These are phyloP conservation scores for Coreius guichenoti DNA, from an alignment of 2,797 vertebrate species.

Conservation along the genomic window DNA sequence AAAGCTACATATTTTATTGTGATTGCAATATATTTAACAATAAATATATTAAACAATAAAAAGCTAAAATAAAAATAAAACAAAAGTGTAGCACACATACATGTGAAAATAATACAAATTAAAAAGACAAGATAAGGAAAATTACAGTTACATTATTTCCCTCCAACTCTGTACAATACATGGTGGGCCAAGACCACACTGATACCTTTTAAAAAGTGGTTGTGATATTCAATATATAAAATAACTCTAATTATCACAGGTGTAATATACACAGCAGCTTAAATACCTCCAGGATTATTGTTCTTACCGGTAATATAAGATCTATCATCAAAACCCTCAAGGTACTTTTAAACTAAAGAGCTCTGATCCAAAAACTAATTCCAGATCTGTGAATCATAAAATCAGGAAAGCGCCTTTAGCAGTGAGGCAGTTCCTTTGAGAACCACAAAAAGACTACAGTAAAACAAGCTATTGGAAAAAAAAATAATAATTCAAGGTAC, in stretches of 20 bases:
- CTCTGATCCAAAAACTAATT: constrained; percentile 9
- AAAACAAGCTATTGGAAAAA: constrained; percentile 39
- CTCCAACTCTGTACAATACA: neutral
- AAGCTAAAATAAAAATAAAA: neutral
- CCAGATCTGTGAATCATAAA: constrained; percentile 22
- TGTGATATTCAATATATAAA: neutral
- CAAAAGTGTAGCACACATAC: neutral
- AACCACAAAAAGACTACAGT: constrained; percentile 45
- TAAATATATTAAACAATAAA: too few species aligned
- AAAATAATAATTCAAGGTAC: constrained; percentile 12
- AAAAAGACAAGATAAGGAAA: neutral
- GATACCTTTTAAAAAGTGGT: constrained; percentile 16
- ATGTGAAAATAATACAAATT: neutral
- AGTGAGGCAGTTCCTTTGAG: constrained; percentile 66
- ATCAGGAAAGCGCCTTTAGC: constrained; percentile 57
- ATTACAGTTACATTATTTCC: neutral
- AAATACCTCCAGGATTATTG: constrained; percentile 36
- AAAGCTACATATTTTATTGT: neutral
- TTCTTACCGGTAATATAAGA: constrained; percentile 58
- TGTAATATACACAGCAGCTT: constrained; percentile 21
- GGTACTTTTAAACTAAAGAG: constrained; percentile 57
- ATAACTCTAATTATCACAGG: constrained; percentile 20
- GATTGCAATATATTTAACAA: neutral
- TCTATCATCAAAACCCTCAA: constrained; percentile 69
- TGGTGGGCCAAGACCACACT: constrained; percentile 2